These are phyloP conservation scores for Mongoloraphidia duomilia DNA, from an alignment of 2,888 invertebrate genomes.

Conservation along the genomic window DNA sequence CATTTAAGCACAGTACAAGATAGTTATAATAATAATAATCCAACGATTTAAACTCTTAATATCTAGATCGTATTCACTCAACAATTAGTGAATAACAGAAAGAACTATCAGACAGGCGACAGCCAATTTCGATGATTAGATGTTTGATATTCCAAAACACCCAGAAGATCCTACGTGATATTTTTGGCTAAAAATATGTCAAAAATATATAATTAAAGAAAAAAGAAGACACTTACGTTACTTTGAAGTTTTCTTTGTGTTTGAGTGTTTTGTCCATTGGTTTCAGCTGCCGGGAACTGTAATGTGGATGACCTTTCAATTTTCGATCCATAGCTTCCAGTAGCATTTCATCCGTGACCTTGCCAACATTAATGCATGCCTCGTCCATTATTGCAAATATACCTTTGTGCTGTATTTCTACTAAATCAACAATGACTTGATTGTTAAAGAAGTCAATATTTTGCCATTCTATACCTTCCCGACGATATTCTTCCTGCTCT, in stretches of 20 bases:
- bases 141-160: no score
- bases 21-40: neutral
- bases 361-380: conserved; percentile 90
- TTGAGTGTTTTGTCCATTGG: conserved; percentile 68
- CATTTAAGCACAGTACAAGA: neutral
- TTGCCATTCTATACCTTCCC: conserved; percentile 92
- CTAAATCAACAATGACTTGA: conserved; percentile 86
- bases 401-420: conserved; percentile 87
- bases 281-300: conserved; percentile 71
- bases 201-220: conserved; percentile 2
- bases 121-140: no score
- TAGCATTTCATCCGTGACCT: conserved; percentile 70
- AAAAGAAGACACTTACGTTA: conserved; percentile 41
- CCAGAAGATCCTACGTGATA: no score
- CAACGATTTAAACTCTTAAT: no score
- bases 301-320: conserved; percentile 74
- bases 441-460: conserved; percentile 96
- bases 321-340: conserved; percentile 89
- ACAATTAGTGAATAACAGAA: no score
- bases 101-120: no score
- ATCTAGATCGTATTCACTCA: no score
- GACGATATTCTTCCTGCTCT: conserved; percentile 93
- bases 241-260: conserved; percentile 66
- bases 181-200: neutral
- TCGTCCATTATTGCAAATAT: conserved; percentile 88